Evolutionary conservation across 2,888 invertebrate species (phyloP).

Genomic region (Synergus japonicus): DNA sequence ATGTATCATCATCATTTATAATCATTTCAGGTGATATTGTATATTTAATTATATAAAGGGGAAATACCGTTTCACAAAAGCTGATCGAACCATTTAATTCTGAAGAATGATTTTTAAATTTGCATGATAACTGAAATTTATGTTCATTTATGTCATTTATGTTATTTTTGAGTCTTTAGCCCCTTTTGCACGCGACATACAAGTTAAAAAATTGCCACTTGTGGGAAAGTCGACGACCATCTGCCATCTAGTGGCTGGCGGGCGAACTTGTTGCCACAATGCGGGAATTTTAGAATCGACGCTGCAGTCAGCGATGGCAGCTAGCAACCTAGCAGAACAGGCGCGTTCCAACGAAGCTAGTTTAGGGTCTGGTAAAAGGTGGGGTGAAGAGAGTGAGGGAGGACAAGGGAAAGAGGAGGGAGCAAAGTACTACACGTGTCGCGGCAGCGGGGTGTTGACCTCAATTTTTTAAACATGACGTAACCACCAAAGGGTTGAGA

Average conservation of each 20-base stretch:
- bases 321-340: slow-evolving; percentile 45
- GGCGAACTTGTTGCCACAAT: slow-evolving; percentile 19
- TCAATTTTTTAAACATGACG: slow-evolving; percentile 50
- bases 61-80: too few species aligned
- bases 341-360: slow-evolving; percentile 50
- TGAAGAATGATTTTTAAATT: too few species aligned
- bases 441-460: slow-evolving; percentile 43
- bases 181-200: too few species aligned
- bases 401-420: slow-evolving; percentile 32
- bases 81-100: too few species aligned
- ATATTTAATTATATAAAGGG: too few species aligned
- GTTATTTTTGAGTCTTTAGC: too few species aligned
- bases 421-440: slow-evolving; percentile 43
- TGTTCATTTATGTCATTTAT: too few species aligned
- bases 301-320: slow-evolving; percentile 60
- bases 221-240: background rate
- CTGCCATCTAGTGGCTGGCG: background rate
- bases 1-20: background rate
- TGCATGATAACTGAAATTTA: too few species aligned
- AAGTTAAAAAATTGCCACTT: background rate
- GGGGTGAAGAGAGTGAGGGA: slow-evolving; percentile 46
- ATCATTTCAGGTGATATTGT: background rate
- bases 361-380: slow-evolving; percentile 45
- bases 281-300: slow-evolving; percentile 58
- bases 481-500: slow-evolving; percentile 56